phyloP scores from a whole-genome alignment of 2,113 vertebrate genomes.

The Dicaeum eximium region DNA sequence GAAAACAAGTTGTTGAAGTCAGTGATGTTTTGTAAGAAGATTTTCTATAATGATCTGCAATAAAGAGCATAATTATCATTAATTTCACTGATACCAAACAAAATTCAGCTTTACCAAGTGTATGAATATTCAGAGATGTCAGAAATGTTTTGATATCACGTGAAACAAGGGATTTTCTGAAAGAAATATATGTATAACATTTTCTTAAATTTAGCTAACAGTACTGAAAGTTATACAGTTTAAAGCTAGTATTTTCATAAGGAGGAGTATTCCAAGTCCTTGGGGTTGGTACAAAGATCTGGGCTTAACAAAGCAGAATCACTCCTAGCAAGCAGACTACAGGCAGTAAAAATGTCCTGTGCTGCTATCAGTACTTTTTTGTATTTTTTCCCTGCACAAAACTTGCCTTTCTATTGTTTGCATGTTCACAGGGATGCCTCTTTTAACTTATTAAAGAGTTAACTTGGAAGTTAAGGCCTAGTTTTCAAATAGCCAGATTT shows the following conservation, averaged over 20 bases:
- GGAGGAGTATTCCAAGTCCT: background rate
- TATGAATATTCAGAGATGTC: background rate
- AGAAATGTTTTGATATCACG: background rate
- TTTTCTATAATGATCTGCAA: background rate
- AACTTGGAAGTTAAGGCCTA: background rate
- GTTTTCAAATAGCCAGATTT: background rate
- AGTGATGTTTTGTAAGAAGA: background rate
- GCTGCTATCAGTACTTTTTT: background rate
- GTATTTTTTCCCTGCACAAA: background rate
- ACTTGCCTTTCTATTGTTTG: background rate
- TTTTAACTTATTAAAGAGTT: background rate
- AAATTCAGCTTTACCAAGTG: background rate
- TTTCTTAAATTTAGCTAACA: background rate
- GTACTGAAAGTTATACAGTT: background rate
- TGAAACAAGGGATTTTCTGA: background rate
- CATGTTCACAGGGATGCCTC: background rate
- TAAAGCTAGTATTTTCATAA: background rate
- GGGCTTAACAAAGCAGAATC: background rate
- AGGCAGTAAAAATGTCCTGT: background rate
- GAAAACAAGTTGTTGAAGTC: background rate
- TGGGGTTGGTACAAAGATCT: background rate
- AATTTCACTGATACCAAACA: background rate
- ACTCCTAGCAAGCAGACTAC: background rate
- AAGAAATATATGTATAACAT: background rate
- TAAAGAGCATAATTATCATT: background rate